A percentile compares a stretch with the other conserved stretches of the same genome.
phyloP scores from a whole-genome alignment of 2,888 invertebrate species.

The Philopedon plagiatum region DNA sequence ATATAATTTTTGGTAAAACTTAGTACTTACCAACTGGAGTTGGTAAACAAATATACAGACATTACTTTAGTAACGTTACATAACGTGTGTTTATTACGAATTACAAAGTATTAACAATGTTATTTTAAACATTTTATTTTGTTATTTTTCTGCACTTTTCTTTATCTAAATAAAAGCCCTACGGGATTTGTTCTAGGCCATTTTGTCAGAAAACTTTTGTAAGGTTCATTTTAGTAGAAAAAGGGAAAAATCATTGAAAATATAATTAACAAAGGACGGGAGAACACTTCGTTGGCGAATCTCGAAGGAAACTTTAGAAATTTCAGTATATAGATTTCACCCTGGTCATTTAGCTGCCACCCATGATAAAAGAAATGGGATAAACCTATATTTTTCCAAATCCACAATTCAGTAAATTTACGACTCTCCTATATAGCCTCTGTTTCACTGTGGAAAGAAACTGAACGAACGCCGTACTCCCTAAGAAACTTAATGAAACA shows the following conservation, averaged over 20 bases:
- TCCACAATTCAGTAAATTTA: constrained; percentile 65
- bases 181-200: constrained; percentile 3
- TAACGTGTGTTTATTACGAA: no score
- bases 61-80: no score
- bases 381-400: constrained; percentile 65
- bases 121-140: no score
- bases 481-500: constrained; percentile 64
- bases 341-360: constrained; percentile 59
- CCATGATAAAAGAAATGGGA: constrained; percentile 63
- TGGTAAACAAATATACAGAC: no score
- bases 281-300: constrained; percentile 32
- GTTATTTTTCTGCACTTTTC: not conserved
- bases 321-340: constrained; percentile 48
- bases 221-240: constrained; percentile 22
- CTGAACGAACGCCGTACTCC: constrained; percentile 50
- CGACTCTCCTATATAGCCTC: constrained; percentile 62
- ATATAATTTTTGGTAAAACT: no score
- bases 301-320: constrained; percentile 41
- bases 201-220: constrained; percentile 21
- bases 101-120: no score
- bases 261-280: constrained; percentile 39
- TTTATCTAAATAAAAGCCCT: constrained; percentile 1
- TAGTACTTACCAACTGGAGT: no score
- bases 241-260: constrained; percentile 42
- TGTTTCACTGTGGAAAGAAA: constrained; percentile 54